These are phyloP conservation scores for Pterobdella sp. DNA, from an alignment of 2,888 invertebrate genomes.

Conservation along the genomic window DNA sequence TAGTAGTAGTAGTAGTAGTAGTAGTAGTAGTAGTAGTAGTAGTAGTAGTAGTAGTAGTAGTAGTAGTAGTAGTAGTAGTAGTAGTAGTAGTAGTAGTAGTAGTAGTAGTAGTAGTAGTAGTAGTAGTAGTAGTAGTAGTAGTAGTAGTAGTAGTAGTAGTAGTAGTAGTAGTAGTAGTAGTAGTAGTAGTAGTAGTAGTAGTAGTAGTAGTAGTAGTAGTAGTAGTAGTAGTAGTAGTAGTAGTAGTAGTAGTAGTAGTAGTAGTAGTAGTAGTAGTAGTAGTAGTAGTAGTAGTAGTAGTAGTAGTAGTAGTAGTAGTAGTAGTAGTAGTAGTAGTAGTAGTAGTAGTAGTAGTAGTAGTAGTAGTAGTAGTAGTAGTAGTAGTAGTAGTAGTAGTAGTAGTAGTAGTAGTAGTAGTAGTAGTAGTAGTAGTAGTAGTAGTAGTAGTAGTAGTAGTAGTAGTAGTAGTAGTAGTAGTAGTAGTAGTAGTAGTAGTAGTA, in stretches of 20 bases:
- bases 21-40: neutral
- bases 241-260: slow-evolving; percentile 28
- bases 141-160: neutral
- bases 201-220: slow-evolving; percentile 7
- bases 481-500: slow-evolving; percentile 32
- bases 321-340: slow-evolving; percentile 32
- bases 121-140: neutral
- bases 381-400: slow-evolving; percentile 17
- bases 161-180: neutral
- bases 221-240: neutral
- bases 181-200: slow-evolving; percentile 17
- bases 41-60: neutral
- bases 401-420: slow-evolving; percentile 17
- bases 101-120: neutral
- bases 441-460: slow-evolving; percentile 26
- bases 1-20: neutral
- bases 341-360: slow-evolving; percentile 31
- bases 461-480: slow-evolving; percentile 33
- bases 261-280: slow-evolving; percentile 34
- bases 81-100: neutral
- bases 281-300: slow-evolving; percentile 33
- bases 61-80: neutral
- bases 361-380: slow-evolving; percentile 27
- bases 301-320: slow-evolving; percentile 33
- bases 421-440: slow-evolving; percentile 18